phyloP scores from a whole-genome alignment of 2,888 invertebrate genomes.

The Tuberolachnus salignus region DNA sequence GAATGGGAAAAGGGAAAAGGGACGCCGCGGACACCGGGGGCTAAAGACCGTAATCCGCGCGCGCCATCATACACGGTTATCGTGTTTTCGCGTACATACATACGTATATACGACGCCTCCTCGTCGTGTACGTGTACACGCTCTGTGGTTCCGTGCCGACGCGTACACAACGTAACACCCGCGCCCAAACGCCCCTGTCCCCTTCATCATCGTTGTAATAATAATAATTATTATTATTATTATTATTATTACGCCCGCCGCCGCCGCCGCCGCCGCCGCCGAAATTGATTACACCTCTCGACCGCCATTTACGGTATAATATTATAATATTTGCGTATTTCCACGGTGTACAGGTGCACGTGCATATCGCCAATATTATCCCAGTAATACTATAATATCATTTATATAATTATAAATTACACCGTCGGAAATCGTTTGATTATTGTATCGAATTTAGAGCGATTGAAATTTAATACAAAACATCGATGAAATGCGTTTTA shows the following conservation, averaged over 20 bases:
- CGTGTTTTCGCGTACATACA: constrained; percentile 17
- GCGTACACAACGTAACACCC: neutral
- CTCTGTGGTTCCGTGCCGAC: neutral
- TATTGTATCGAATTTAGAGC: too few relatives aligned
- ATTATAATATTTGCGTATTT: too few relatives aligned
- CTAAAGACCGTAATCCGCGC: constrained; percentile 44
- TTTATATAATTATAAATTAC: too few relatives aligned
- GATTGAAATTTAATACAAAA: too few relatives aligned
- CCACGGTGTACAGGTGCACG: too few relatives aligned
- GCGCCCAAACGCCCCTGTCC: neutral
- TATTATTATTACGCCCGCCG: constrained; percentile 14
- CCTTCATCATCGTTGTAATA: constrained; percentile 12
- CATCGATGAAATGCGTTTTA: too few relatives aligned
- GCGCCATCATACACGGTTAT: constrained; percentile 4
- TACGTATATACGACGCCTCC: neutral
- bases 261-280: neutral
- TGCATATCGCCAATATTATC: too few relatives aligned
- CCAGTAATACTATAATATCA: too few relatives aligned
- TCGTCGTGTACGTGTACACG: neutral
- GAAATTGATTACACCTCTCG: too few relatives aligned
- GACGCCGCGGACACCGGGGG: neutral
- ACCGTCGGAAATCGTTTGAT: too few relatives aligned
- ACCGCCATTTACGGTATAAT: too few relatives aligned
- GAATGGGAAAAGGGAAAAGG: constrained; percentile 23
- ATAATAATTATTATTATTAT: neutral